These are phyloP conservation scores for Drosophila histrio DNA, from an alignment of 2,888 invertebrate genomes.

Conservation along the genomic window DNA sequence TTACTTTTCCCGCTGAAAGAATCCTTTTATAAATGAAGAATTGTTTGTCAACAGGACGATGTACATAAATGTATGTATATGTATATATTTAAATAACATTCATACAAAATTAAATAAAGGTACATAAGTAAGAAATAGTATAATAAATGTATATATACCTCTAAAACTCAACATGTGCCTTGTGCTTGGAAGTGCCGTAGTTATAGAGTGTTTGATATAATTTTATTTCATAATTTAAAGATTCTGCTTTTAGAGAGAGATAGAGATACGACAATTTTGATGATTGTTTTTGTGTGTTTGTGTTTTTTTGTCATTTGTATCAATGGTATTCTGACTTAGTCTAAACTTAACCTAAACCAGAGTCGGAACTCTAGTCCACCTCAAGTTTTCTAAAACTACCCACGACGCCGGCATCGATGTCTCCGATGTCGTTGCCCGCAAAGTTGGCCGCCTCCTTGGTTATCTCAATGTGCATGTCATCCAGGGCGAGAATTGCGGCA, in stretches of 20 bases:
- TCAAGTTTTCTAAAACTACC: constrained; percentile 94
- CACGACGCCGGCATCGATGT: constrained; percentile 89
- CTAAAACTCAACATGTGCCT: constrained; percentile 29
- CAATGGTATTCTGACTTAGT: constrained; percentile 74
- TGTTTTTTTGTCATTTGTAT: constrained; percentile 64
- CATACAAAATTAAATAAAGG: constrained; percentile 20
- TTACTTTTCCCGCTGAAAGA: constrained; percentile 3
- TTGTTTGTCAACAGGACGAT: constrained; percentile 41
- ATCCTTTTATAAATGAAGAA: background rate
- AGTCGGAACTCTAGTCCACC: constrained; percentile 87
- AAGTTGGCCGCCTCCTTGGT: constrained; percentile 85
- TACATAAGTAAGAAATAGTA: constrained; percentile 28
- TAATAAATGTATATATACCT: constrained; percentile 31
- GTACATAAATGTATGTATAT: constrained; percentile 48
- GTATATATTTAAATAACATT: constrained; percentile 71
- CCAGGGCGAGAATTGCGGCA: constrained; percentile 88
- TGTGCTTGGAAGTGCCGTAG: constrained; percentile 11
- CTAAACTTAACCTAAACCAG: constrained; percentile 54
- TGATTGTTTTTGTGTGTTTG: constrained; percentile 33
- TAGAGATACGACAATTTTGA: constrained; percentile 12
- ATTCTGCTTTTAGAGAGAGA: background rate
- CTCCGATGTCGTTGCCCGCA: constrained; percentile 87
- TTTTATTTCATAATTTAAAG: constrained; percentile 50
- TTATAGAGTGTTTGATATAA: constrained; percentile 25
- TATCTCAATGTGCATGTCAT: constrained; percentile 90